Base-by-base conservation (phyloP, 2,888 invertebrate species). In the Miltochrista miniata region DNA sequence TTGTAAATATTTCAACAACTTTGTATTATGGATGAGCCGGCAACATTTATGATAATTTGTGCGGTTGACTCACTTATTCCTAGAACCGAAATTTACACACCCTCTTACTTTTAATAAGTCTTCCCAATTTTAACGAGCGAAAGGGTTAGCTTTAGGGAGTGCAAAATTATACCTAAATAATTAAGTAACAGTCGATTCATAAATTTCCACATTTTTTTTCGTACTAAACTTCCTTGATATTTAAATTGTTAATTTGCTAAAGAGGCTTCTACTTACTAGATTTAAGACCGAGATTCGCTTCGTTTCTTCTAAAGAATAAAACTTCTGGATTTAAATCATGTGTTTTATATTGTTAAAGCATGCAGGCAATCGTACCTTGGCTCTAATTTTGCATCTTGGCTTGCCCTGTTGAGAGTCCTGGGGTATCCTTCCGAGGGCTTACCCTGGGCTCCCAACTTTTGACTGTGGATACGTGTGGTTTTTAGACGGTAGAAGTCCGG, bases 71-170 rank as follows among this genome's bases (percentile, higher is more conserved):
- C 68, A 66, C 61, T 68, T 64, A 64, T 51, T 68, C 61, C 48
- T 44, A 51, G 51, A 50, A 41, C 56, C 61, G 37, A 64, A 65
- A 54, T 67, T 60, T 53, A 50, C 49, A 56, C 65, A 49, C 51
- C 58, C 68, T 59, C 68, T 61, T 54, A 61, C 54, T 56, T 54
- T 66, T 68, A 65, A 65, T 68, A 65, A 64, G 64, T 64, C 68
- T 64, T 66, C 61, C 52, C 64, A 68, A 68, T 64, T 59, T 68
- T 66, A 68, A 66, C 61, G 61, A 66, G 64, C 33, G 18, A 47
- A 51, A 63, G 51, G 66, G 68, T 53, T 63, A 43, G 49, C 47
- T 67, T 58, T 48, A 56, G 31, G 44, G 45, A 61, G 51, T 51
- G 40, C 52, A 64, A 61, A 24, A 46, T 68, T 49, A 64, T 68